Percentiles rank a stretch among this genome's conserved stretches.
Conservation (phyloP, 1,140 invertebrate species). For the Antheraea mylitta region DNA sequence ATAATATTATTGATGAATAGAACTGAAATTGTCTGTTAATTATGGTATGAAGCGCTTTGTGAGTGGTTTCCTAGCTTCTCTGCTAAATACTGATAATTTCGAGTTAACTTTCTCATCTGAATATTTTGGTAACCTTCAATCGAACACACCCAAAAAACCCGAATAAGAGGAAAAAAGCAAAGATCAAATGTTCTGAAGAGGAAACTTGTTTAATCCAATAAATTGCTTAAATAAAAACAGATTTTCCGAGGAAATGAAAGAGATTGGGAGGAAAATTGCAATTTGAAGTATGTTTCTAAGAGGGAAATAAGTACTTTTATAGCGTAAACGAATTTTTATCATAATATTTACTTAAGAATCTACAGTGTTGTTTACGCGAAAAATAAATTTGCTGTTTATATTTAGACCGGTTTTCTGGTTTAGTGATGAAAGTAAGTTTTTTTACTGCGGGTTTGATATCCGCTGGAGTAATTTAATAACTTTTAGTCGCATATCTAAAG, state of each 20-base stretch:
- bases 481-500: neutral
- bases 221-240: slow-evolving; percentile 4
- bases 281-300: neutral
- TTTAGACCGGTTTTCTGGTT: neutral
- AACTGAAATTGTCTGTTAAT: no score
- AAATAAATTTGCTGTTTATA: neutral
- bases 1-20: no score
- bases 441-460: neutral
- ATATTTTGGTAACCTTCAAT: neutral
- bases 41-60: no score
- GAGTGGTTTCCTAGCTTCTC: no score
- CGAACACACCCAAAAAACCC: neutral
- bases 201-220: slow-evolving; percentile 3
- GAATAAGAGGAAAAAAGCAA: neutral
- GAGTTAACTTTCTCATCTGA: neutral
- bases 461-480: neutral
- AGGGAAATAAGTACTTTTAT: neutral
- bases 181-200: neutral
- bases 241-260: neutral
- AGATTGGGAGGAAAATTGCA: neutral
- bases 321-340: slow-evolving; percentile 1
- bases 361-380: neutral
- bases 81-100: no score
- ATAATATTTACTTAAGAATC: slow-evolving; percentile 2
- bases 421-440: neutral